phyloP scores from a whole-genome alignment of 1,140 invertebrate species.

The Heliconius melpomene region DNA sequence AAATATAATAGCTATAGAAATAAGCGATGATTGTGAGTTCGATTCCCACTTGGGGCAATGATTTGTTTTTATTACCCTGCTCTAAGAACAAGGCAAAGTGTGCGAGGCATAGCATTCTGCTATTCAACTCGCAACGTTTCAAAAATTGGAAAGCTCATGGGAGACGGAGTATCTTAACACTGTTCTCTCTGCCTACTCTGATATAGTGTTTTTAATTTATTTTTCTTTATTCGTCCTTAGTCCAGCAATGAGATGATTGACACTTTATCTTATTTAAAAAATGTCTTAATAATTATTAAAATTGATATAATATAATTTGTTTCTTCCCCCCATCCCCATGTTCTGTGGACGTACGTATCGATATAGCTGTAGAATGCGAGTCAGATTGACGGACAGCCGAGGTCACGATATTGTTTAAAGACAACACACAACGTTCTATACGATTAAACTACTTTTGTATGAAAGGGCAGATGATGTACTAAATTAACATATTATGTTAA shows the following conservation, averaged over 20 bases:
- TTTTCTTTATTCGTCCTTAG: not conserved
- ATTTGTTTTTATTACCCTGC: no score
- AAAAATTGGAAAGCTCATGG: no score
- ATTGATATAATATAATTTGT: not conserved
- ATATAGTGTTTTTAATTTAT: not conserved
- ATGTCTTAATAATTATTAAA: not conserved
- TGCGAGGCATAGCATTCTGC: no score
- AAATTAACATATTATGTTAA: slow-evolving; percentile 12
- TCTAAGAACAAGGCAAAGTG: no score
- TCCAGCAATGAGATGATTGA: not conserved
- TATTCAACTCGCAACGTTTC: no score
- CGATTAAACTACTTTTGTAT: slow-evolving; percentile 17
- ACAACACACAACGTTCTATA: slow-evolving; percentile 23
- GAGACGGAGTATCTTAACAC: no score
- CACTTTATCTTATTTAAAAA: not conserved
- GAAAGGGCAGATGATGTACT: slow-evolving; percentile 9
- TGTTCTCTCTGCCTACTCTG: no score
- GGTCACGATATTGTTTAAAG: slow-evolving; percentile 47
- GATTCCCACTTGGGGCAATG: no score
- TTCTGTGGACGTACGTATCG: slow-evolving; percentile 22
- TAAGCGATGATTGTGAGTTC: no score
- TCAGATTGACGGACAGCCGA: slow-evolving; percentile 58
- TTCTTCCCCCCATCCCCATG: not conserved
- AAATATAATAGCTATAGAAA: no score
- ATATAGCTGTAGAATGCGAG: slow-evolving; percentile 39